A percentile compares a stretch with the other conserved stretches of the same genome.
phyloP scores from a whole-genome alignment of 2,888 invertebrate species.

The Agonopterix heracliana region DNA sequence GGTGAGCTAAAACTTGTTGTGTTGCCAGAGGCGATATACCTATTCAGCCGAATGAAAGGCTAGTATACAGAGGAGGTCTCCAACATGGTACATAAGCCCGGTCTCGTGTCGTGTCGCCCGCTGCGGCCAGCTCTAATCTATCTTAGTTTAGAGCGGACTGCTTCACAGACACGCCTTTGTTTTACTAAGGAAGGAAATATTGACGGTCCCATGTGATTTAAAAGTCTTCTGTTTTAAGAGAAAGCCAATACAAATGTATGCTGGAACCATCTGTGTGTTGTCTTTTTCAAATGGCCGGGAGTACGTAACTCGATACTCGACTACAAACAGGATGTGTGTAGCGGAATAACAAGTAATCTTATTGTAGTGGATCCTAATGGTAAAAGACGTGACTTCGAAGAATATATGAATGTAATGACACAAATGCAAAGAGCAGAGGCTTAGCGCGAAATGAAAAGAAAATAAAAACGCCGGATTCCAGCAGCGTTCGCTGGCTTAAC shows the following conservation, averaged over 20 bases:
- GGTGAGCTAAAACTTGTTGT: too few species aligned
- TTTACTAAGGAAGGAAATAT: conserved; percentile 66
- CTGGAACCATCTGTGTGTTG: conserved; percentile 59
- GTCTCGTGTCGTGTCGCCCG: conserved; percentile 38
- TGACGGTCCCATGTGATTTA: conserved; percentile 67
- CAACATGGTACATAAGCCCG: conserved; percentile 33
- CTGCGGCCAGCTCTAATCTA: conserved; percentile 50
- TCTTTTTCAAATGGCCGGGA: conserved; percentile 65
- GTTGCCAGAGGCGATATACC: conserved; percentile 4
- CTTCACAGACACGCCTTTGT: conserved; percentile 52
- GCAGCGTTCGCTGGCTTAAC: conserved; percentile 66
- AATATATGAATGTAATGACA: conserved; percentile 50
- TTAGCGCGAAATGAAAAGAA: conserved; percentile 59
- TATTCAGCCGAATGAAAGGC: conserved; percentile 11
- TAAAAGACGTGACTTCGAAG: conserved; percentile 50
- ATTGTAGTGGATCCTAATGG: conserved; percentile 44
- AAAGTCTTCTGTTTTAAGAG: conserved; percentile 71
- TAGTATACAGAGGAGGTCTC: conserved; percentile 30
- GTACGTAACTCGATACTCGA: conserved; percentile 57
- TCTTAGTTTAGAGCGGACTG: conserved; percentile 57
- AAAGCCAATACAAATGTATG: conserved; percentile 63
- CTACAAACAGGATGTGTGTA: conserved; percentile 42
- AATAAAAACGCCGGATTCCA: conserved; percentile 60
- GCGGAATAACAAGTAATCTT: conserved; percentile 34
- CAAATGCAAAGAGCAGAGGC: conserved; percentile 43